Evolutionary conservation across 37 sponge, comb jelly and placozoan genomes (phyloP).

Genomic region (Hexactinellida sp.): DNA sequence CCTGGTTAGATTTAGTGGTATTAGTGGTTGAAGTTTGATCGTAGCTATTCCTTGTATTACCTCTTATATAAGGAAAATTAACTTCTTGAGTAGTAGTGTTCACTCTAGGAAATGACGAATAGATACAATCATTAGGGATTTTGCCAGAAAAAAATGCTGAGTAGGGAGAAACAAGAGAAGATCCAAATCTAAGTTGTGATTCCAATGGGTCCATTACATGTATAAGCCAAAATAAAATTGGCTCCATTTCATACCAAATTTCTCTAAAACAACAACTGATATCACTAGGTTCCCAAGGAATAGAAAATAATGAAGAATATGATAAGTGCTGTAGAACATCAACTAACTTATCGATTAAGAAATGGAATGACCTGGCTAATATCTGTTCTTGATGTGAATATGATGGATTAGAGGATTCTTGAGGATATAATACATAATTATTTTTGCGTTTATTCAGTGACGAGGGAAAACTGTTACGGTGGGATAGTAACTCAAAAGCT

Average conservation of each 20-base stretch:
- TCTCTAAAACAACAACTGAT: neutral
- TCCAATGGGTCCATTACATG: constrained; percentile 10
- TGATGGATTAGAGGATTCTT: neutral
- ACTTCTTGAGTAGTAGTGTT: neutral
- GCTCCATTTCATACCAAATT: neutral
- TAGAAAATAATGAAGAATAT: neutral
- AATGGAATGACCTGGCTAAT: neutral
- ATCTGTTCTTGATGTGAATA: neutral
- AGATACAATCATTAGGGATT: neutral
- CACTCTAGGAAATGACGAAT: neutral
- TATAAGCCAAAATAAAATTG: neutral
- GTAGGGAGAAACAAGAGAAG: neutral
- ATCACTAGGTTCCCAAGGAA: neutral
- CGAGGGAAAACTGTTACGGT: neutral
- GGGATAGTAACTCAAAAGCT: neutral
- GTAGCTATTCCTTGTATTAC: neutral
- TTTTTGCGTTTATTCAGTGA: neutral
- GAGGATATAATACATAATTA: neutral
- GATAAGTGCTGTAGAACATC: neutral
- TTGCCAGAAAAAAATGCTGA: neutral
- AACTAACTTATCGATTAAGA: neutral
- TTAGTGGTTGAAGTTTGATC: neutral
- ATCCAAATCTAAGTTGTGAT: constrained; percentile 11
- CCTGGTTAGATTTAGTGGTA: neutral
- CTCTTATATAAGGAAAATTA: neutral